Conservation (phyloP, 2,113 vertebrate species). For the Falcunculus frontatus region DNA sequence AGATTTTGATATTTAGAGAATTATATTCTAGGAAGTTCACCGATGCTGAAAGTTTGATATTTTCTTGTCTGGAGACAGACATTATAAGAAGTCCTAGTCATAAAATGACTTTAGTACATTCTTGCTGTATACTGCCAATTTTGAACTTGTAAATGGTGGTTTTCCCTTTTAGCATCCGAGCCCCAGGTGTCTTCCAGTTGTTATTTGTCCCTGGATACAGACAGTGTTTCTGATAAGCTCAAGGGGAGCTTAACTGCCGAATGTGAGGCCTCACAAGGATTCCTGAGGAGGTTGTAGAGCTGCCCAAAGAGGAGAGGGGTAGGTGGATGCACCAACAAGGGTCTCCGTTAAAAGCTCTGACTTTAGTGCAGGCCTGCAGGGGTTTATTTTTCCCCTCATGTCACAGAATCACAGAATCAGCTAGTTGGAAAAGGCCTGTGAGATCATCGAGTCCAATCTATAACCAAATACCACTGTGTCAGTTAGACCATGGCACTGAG, state of each 20-base stretch:
- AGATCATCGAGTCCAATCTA: neutral
- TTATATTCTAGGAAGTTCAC: neutral
- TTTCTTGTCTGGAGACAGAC: neutral
- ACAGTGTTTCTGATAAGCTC: neutral
- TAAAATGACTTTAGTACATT: neutral
- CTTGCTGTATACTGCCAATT: neutral
- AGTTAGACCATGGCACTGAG: neutral
- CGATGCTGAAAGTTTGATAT: neutral
- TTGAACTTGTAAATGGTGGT: neutral
- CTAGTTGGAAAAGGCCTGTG: neutral
- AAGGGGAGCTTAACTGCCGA: neutral
- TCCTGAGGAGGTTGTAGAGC: neutral
- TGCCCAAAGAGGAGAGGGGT: neutral
- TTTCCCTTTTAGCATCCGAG: neutral
- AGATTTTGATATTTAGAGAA: neutral
- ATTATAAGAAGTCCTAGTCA: neutral
- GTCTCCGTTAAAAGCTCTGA: neutral
- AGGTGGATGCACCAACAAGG: neutral
- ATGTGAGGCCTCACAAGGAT: neutral
- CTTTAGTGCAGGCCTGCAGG: neutral
- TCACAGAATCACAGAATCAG: neutral
- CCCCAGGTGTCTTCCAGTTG: neutral
- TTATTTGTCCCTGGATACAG: neutral
- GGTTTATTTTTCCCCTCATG: neutral
- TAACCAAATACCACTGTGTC: neutral